Conservation (phyloP, 1,140 invertebrate species). For the Listronotus bonariensis region DNA sequence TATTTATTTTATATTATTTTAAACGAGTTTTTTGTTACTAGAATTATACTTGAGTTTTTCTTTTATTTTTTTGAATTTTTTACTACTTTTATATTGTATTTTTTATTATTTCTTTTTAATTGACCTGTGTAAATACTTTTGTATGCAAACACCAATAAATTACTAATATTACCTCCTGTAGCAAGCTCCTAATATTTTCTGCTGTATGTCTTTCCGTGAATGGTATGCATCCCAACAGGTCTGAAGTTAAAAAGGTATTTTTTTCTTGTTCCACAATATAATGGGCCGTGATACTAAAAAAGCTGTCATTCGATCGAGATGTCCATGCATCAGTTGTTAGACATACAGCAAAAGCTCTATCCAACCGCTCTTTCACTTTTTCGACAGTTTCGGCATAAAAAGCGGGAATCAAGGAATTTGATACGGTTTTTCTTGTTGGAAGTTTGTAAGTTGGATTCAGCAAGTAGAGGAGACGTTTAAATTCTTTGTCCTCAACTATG, state of each 20-base stretch:
- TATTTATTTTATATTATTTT: too few species aligned
- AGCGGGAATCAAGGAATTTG: neutral
- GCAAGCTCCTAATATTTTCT: slow-evolving; percentile 17
- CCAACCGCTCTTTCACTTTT: neutral
- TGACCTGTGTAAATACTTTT: too few species aligned
- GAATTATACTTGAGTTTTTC: too few species aligned
- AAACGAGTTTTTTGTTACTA: too few species aligned
- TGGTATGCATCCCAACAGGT: slow-evolving; percentile 7
- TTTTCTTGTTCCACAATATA: slow-evolving; percentile 14
- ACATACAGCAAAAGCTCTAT: neutral
- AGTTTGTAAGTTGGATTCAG: slow-evolving; percentile 15
- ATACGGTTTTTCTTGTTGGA: slow-evolving; percentile 20
- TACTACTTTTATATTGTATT: too few species aligned
- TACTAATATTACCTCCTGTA: too few species aligned
- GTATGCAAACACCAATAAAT: too few species aligned
- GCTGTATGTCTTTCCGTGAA: slow-evolving; percentile 24
- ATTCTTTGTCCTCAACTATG: slow-evolving; percentile 23
- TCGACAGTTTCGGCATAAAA: neutral
- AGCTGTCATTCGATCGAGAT: slow-evolving; percentile 12
- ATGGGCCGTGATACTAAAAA: neutral
- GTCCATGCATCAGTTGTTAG: slow-evolving; percentile 24
- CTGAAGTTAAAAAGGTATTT: neutral
- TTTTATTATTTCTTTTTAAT: too few species aligned
- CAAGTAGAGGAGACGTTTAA: slow-evolving; percentile 2
- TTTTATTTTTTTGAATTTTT: too few species aligned